Evolutionary conservation across 30 jellyfish, hydroid and myxozoan genomes (phyloP), one percentile per base, ranked within the genome.

Genomic region (Turritopsis rubra): DNA sequence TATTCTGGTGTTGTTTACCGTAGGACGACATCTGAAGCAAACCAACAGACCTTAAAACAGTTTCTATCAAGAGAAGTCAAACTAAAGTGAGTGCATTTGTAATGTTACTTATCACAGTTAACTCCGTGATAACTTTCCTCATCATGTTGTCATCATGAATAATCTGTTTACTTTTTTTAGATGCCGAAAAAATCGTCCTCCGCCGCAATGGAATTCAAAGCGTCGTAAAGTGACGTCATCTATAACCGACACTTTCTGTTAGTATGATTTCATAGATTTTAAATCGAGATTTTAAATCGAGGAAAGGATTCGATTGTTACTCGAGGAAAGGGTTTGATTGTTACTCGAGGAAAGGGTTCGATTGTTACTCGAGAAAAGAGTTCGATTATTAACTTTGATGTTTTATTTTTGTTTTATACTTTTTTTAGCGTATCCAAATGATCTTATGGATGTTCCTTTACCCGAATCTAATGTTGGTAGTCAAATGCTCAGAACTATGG

Each of bases 401-500:
- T 1, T 72, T 72, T 16, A 26, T 28, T 28, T 9, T 76, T 28
- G 18, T 16, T 52, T 76, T 18, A 79, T 18, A 1, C 18, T 8
- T 65, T 53, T 28, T 8, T 25, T 73, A 81, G 94, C 75, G 1
- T 72, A 78, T 65, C n/a, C 84, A 20, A 80, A 88, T 21, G 98
- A 87, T 24, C 75, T 65, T 24, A 65, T 84, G 79, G 96, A 86
- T 18, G 72, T 52, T 23, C 96, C 99, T 29, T 85, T 93, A 25
- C 99, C 99, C 23, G 97, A 93, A 27, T 70, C 65, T 66, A 93
- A 93, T 83, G 89, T 87, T 66, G 99, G 99, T 5, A 93, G 83
- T 81, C 96, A 89, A 77, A 93, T 93, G 99, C 87, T 93, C 31
- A 91, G 96, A 25, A 77, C 86, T 17, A 93, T 93, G 99, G 99